phyloP scores from a whole-genome alignment of 2,797 vertebrate genomes.

The Pterois miles region DNA sequence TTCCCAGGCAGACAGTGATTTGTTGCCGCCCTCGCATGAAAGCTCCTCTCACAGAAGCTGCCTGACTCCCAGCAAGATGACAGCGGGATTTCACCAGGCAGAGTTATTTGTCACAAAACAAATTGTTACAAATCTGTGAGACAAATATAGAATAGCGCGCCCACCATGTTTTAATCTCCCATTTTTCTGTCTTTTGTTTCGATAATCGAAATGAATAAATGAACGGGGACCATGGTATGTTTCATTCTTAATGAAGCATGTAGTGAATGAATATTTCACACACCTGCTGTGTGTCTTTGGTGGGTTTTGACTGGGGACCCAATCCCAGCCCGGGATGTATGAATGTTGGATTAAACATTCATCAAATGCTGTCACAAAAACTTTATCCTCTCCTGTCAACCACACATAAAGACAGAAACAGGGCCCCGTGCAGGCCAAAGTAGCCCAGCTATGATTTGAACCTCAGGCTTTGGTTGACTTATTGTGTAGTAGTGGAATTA shows the following conservation, averaged over 20 bases:
- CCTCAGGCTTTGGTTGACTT: slow-evolving; percentile 37
- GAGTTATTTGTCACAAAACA: slow-evolving; percentile 85
- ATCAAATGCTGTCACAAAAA: slow-evolving; percentile 86
- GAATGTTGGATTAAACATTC: slow-evolving; percentile 86
- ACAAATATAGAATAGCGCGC: slow-evolving; percentile 80
- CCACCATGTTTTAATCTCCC: slow-evolving; percentile 80
- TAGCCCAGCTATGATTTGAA: slow-evolving; percentile 47
- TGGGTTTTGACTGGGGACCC: slow-evolving; percentile 82
- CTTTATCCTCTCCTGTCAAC: slow-evolving; percentile 78
- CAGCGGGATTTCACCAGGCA: slow-evolving; percentile 78
- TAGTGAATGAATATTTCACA: slow-evolving; percentile 86
- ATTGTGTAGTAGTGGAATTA: slow-evolving; percentile 57
- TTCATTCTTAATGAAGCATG: slow-evolving; percentile 87
- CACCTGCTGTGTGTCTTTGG: slow-evolving; percentile 83
- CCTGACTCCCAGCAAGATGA: slow-evolving; percentile 71
- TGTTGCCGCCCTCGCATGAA: slow-evolving; percentile 66
- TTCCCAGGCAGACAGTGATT: slow-evolving; percentile 71
- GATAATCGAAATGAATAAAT: slow-evolving; percentile 85
- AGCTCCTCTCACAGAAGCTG: slow-evolving; percentile 59
- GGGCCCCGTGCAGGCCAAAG: slow-evolving; percentile 34
- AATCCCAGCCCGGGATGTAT: slow-evolving; percentile 76
- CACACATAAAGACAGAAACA: slow-evolving; percentile 49
- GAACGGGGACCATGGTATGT: slow-evolving; percentile 76
- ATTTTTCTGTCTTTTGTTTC: slow-evolving; percentile 85
- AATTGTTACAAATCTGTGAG: slow-evolving; percentile 84